Percentiles rank a stretch among this genome's conserved stretches.
Evolutionary conservation across 2,797 vertebrate genomes (phyloP).

Genomic region (Rhinichthys osculus): DNA sequence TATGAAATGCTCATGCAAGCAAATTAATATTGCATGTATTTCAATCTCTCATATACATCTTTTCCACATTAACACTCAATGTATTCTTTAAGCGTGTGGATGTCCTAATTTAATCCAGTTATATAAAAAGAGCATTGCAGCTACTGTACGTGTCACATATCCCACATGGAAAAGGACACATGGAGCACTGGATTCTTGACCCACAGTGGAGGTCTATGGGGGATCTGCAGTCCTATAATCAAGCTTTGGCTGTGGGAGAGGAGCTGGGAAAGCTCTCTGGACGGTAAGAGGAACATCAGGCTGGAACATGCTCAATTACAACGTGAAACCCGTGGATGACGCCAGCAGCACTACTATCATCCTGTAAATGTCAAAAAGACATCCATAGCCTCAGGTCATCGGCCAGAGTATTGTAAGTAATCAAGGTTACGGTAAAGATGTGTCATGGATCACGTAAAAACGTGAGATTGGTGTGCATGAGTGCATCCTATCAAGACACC

Average conservation of each 20-base stretch:
- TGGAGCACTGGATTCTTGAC: constrained; percentile 18
- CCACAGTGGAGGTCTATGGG: constrained; percentile 4
- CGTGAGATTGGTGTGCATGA: not conserved
- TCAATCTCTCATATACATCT: not conserved
- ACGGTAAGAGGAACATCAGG: not conserved
- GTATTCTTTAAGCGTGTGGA: not conserved
- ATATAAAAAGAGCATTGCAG: constrained; percentile 2
- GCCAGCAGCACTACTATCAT: not conserved
- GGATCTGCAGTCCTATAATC: constrained; percentile 1
- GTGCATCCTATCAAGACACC: not conserved
- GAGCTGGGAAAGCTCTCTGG: constrained; percentile 20
- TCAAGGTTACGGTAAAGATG: constrained; percentile 1
- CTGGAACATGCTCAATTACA: constrained; percentile 3
- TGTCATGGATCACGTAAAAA: not conserved
- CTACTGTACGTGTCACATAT: constrained; percentile 11
- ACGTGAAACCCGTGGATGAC: constrained; percentile 4
- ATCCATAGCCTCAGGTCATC: not conserved
- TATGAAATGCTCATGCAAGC: not conserved
- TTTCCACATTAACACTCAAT: not conserved
- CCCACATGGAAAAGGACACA: constrained; percentile 20
- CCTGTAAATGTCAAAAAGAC: constrained; percentile 25
- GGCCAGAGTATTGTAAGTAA: not conserved
- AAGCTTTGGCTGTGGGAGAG: constrained; percentile 10
- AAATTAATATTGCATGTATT: not conserved
- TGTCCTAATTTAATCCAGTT: not conserved